Evolutionary conservation across 2,797 vertebrate genomes (phyloP).

Genomic region (Phoebastria nigripes): DNA sequence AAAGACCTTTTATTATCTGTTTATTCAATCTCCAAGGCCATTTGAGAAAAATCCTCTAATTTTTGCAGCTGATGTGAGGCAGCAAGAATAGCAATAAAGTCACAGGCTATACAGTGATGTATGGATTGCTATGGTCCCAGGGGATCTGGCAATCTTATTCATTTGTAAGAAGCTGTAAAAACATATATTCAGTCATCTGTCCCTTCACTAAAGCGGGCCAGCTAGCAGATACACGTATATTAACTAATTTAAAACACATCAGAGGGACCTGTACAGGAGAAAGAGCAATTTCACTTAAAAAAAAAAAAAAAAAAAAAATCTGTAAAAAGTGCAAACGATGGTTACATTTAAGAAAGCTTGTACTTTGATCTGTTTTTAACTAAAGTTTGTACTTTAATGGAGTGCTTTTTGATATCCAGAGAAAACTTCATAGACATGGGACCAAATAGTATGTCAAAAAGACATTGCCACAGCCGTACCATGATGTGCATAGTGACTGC

Average conservation of each 20-base stretch:
- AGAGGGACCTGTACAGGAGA: background rate
- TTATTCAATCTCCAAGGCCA: slow-evolving; percentile 11
- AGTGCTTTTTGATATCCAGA: background rate
- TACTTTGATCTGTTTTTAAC: background rate
- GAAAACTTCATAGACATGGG: background rate
- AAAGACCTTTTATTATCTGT: slow-evolving; percentile 17
- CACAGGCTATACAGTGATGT: background rate
- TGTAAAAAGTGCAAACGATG: background rate
- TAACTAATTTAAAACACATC: background rate
- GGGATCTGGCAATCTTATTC: background rate
- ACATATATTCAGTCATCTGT: background rate
- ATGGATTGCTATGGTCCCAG: background rate
- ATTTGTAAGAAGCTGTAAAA: slow-evolving; percentile 9
- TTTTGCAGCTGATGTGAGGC: background rate
- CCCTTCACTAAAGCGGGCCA: background rate
- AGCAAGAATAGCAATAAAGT: slow-evolving; percentile 19
- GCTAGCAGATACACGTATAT: background rate
- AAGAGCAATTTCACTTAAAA: background rate
- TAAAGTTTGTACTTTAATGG: background rate
- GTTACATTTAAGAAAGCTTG: background rate
- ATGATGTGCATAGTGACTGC: background rate
- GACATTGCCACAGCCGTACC: background rate
- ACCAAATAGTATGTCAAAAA: background rate
- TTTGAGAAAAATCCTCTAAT: background rate
- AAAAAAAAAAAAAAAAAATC: background rate